These are phyloP conservation scores for Montipora efflorescens DNA, from an alignment of 64 coral and sea anemone species.

Conservation along the genomic window DNA sequence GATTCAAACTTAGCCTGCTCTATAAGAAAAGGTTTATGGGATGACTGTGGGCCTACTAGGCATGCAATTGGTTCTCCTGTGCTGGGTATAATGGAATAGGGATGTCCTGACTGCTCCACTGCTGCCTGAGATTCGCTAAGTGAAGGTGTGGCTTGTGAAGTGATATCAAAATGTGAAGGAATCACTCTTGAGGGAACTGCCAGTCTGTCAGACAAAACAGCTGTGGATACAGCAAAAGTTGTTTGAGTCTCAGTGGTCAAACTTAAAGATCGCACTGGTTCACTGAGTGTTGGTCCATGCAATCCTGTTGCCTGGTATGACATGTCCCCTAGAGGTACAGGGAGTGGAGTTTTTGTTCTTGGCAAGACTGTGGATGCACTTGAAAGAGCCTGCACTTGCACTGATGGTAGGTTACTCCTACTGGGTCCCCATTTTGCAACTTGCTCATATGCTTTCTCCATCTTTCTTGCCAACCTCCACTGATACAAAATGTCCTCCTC, in stretches of 20 bases:
- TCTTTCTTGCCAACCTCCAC: conserved; percentile 94
- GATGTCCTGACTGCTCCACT: background rate
- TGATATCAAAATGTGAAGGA: background rate
- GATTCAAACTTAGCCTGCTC: background rate
- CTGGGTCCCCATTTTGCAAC: background rate
- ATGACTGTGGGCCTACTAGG: background rate
- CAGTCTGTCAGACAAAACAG: background rate
- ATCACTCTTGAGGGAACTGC: background rate
- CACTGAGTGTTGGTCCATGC: background rate
- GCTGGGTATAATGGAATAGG: background rate
- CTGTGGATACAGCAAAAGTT: background rate
- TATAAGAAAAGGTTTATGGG: background rate
- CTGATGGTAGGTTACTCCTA: background rate
- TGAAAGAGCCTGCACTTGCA: background rate
- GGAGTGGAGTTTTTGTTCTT: background rate
- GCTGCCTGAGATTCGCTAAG: background rate
- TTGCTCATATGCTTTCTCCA: conserved; percentile 95
- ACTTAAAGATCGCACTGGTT: background rate
- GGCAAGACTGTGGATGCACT: background rate
- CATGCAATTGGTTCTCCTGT: background rate
- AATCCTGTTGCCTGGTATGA: background rate
- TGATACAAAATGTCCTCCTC: conserved; percentile 99
- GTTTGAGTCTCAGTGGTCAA: background rate
- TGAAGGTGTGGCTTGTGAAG: background rate
- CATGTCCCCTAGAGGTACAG: background rate